phyloP scores from a whole-genome alignment of 2,113 vertebrate genomes.

The Spea multiplicata region DNA sequence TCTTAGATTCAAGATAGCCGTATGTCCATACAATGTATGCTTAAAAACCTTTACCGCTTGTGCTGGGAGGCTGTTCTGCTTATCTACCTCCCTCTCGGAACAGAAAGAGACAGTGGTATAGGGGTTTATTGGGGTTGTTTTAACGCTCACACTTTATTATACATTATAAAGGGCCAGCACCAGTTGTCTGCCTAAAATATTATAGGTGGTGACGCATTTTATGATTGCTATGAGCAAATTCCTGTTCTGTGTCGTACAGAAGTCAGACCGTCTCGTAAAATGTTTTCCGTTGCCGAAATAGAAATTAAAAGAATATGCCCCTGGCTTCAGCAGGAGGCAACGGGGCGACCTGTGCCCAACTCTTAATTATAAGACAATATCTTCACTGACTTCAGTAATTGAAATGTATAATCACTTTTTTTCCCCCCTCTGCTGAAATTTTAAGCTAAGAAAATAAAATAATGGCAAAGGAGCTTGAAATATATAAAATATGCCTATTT shows the following conservation, averaged over 20 bases:
- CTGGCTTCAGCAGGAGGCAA: neutral
- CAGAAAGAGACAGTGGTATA: too few relatives aligned
- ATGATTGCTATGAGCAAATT: neutral
- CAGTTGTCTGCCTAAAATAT: too few relatives aligned
- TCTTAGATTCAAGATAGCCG: too few relatives aligned
- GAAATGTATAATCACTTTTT: conserved; percentile 7
- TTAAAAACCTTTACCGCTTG: too few relatives aligned
- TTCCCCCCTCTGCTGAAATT: conserved; percentile 1
- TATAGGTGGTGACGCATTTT: too few relatives aligned
- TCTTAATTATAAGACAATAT: neutral
- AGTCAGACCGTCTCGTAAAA: neutral
- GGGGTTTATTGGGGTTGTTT: too few relatives aligned
- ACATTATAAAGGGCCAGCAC: too few relatives aligned
- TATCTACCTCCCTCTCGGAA: too few relatives aligned
- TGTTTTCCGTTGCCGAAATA: neutral
- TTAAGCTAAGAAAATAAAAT: conserved; percentile 21
- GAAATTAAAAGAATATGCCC: neutral
- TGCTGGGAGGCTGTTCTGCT: too few relatives aligned
- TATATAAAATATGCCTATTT: conserved; percentile 32
- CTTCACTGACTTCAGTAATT: neutral
- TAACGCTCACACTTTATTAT: too few relatives aligned
- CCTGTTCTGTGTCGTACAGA: neutral
- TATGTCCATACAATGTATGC: too few relatives aligned
- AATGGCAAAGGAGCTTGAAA: conserved; percentile 17
- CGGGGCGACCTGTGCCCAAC: neutral